These are phyloP conservation scores for Bombus balteatus DNA, from an alignment of 1,140 invertebrate species.

Conservation along the genomic window DNA sequence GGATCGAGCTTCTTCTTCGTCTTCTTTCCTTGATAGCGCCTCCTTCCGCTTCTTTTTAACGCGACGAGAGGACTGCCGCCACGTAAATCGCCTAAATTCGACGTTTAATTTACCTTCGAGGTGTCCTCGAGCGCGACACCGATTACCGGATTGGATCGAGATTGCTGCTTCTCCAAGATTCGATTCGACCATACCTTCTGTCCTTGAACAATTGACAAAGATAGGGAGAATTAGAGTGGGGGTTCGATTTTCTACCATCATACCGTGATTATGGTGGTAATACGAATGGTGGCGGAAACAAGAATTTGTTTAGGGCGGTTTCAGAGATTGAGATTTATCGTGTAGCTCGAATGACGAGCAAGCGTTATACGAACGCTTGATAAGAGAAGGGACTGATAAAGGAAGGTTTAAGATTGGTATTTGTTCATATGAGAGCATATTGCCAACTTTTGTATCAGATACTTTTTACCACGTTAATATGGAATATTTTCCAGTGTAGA, in stretches of 20 bases:
- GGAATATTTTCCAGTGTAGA: too few relatives aligned
- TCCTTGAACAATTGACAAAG: slow-evolving; percentile 26
- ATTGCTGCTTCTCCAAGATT: slow-evolving; percentile 33
- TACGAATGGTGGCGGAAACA: background rate
- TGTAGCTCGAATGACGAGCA: background rate
- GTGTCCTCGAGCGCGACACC: slow-evolving; percentile 51
- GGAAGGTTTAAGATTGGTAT: background rate
- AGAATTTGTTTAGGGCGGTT: slow-evolving; percentile 19
- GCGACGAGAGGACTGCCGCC: background rate
- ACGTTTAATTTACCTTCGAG: slow-evolving; percentile 71
- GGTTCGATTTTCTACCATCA: background rate
- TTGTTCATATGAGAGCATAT: too few relatives aligned
- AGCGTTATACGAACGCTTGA: too few relatives aligned
- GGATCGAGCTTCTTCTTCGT: background rate
- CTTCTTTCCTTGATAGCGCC: background rate
- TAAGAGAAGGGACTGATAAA: background rate
- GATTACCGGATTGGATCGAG: slow-evolving; percentile 41
- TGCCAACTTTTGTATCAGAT: too few relatives aligned
- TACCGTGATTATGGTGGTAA: background rate
- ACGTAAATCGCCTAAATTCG: slow-evolving; percentile 70
- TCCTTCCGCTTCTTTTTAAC: background rate
- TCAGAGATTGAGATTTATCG: background rate
- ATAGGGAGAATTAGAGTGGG: background rate
- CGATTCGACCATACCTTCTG: slow-evolving; percentile 20
- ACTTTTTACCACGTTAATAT: too few relatives aligned